Conservation (phyloP, 2,113 vertebrate species). For the Dendropsophus ebraccatus region DNA sequence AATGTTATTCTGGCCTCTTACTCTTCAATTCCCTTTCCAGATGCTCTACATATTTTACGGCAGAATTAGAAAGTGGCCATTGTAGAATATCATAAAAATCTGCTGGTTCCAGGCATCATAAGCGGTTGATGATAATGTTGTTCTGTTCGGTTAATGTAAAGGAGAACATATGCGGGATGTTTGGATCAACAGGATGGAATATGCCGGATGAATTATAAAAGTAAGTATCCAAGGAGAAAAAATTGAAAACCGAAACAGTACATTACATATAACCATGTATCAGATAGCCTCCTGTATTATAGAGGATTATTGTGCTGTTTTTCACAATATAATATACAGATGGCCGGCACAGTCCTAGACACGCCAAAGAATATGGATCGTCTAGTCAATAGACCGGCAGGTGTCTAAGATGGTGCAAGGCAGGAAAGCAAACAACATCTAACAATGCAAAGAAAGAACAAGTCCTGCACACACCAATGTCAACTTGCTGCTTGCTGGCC, state of each 20-base stretch:
- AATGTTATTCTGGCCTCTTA: slow-evolving; percentile 74
- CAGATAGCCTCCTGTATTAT: too few species aligned
- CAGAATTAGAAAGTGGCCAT: slow-evolving; percentile 73
- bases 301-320: too few species aligned
- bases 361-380: too few species aligned
- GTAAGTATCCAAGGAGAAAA: not conserved
- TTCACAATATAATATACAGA: too few species aligned
- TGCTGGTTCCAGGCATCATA: slow-evolving; percentile 57
- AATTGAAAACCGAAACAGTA: not conserved
- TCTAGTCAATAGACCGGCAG: too few species aligned
- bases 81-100: slow-evolving; percentile 65
- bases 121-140: slow-evolving; percentile 67
- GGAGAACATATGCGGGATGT: slow-evolving; percentile 57
- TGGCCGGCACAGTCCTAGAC: too few species aligned
- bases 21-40: slow-evolving; percentile 73
- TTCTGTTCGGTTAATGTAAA: slow-evolving; percentile 61
- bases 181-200: slow-evolving; percentile 52
- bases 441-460: too few species aligned
- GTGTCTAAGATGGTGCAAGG: too few species aligned
- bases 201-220: slow-evolving; percentile 48
- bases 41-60: slow-evolving; percentile 69
- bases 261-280: not conserved
- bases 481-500: too few species aligned
- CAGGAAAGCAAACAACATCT: too few species aligned
- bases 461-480: too few species aligned